A percentile compares a stretch with the other conserved stretches of the same genome.
These are phyloP conservation scores for Caenorhabditis afra DNA, from an alignment of 2,888 invertebrate species.

Conservation along the genomic window DNA sequence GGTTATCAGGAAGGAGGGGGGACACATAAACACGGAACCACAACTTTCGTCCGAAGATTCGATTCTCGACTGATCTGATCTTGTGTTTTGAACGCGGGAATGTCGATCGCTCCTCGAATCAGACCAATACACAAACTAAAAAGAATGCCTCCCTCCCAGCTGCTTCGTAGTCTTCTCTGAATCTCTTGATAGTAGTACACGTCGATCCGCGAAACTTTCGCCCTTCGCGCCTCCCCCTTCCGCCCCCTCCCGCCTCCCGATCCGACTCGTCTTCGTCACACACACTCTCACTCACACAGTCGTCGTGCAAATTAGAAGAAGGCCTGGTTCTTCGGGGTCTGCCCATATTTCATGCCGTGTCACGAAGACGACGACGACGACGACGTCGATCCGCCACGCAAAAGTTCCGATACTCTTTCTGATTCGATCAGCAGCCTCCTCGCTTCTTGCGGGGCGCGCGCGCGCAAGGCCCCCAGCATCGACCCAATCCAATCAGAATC, in stretches of 20 bases:
- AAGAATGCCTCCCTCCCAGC: constrained; percentile 26
- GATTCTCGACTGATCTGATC: constrained; percentile 1
- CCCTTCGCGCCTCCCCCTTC: constrained; percentile 8
- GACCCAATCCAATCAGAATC: constrained; percentile 48
- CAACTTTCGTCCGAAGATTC: background rate
- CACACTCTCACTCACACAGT: too few species aligned
- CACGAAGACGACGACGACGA: background rate
- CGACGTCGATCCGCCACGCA: too few species aligned
- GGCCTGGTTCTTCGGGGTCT: constrained; percentile 14
- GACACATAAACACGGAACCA: constrained; percentile 12
- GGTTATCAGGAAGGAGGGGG: background rate
- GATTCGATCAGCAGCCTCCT: constrained; percentile 44
- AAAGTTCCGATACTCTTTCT: constrained; percentile 43
- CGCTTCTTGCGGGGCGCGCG: background rate
- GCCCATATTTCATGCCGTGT: constrained; percentile 25
- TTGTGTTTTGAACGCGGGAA: constrained; percentile 26
- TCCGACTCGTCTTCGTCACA: constrained; percentile 4
- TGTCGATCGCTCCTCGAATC: background rate
- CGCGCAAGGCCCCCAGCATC: constrained; percentile 18
- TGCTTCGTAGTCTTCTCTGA: constrained; percentile 1
- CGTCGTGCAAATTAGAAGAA: constrained; percentile 45
- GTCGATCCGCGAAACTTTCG: constrained; percentile 34
- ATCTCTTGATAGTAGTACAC: background rate
- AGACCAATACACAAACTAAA: constrained; percentile 50
- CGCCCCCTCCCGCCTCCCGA: constrained; percentile 1